These are phyloP conservation scores for Spinibarbus caldwelli DNA, from an alignment of 2,797 vertebrate species.

Conservation along the genomic window DNA sequence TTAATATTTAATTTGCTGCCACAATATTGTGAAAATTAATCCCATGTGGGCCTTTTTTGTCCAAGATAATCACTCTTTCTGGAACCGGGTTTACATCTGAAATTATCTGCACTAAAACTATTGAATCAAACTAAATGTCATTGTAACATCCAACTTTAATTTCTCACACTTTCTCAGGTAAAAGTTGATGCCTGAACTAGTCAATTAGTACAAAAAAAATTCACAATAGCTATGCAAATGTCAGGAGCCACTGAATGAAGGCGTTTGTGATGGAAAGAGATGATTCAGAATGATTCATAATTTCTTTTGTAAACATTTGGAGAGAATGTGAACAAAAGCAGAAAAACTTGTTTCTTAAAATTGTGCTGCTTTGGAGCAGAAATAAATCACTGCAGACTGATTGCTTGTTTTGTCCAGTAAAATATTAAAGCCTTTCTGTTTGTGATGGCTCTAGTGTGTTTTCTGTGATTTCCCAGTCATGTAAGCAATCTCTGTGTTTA, in stretches of 20 bases:
- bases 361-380: neutral
- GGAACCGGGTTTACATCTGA: neutral
- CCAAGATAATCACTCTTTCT: neutral
- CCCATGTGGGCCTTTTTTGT: neutral
- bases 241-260: neutral
- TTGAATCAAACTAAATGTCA: neutral
- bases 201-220: too few relatives aligned
- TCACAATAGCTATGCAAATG: neutral
- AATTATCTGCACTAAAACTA: neutral
- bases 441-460: neutral
- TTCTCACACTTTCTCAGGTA: neutral
- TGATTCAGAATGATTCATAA: constrained; percentile 28
- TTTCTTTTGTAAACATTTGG: neutral
- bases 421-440: neutral
- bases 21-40: neutral
- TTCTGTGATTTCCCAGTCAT: neutral
- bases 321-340: neutral
- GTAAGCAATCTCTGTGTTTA: neutral
- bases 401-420: neutral
- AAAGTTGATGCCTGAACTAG: neutral
- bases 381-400: neutral
- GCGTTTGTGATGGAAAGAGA: neutral
- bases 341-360: neutral
- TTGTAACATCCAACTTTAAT: too few relatives aligned
- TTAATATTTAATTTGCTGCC: neutral